A percentile compares a stretch with the other conserved stretches of the same genome.
These are phyloP conservation scores for Xylota sylvarum DNA, from an alignment of 2,888 invertebrate genomes.

Conservation along the genomic window DNA sequence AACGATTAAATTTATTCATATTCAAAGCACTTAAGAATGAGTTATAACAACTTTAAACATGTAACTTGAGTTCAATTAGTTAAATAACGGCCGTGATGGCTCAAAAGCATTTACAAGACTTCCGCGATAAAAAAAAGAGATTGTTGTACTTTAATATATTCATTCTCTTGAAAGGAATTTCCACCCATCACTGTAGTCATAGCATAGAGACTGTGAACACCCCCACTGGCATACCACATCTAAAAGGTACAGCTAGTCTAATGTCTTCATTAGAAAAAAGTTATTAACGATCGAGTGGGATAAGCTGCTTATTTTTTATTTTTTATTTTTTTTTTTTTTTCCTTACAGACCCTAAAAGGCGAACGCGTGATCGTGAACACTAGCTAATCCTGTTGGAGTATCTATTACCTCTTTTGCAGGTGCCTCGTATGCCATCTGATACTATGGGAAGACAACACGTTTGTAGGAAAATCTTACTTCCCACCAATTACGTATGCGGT, in stretches of 20 bases:
- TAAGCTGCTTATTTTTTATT: too few species aligned
- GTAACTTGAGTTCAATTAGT: conserved; percentile 60
- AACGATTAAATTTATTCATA: conserved; percentile 26
- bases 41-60: conserved; percentile 39
- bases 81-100: conserved; percentile 51
- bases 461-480: conserved; percentile 56
- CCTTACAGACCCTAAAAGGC: conserved; percentile 68
- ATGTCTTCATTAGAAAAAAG: conserved; percentile 73
- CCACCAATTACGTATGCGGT: conserved; percentile 71
- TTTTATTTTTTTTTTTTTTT: conserved; percentile 28
- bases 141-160: conserved; percentile 45
- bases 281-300: conserved; percentile 74
- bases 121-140: conserved; percentile 9
- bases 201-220: conserved; percentile 27
- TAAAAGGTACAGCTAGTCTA: conserved; percentile 42
- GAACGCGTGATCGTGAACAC: conserved; percentile 75
- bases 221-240: conserved; percentile 49
- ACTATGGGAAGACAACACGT: conserved; percentile 50
- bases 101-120: conserved; percentile 46
- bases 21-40: conserved; percentile 15
- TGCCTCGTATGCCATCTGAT: conserved; percentile 60
- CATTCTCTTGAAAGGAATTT: conserved; percentile 63
- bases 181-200: conserved; percentile 26
- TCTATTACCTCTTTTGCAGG: conserved; percentile 68
- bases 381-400: conserved; percentile 75